Conservation (phyloP, 1,140 invertebrate species). For the Brachionus asplanchnoidis region DNA sequence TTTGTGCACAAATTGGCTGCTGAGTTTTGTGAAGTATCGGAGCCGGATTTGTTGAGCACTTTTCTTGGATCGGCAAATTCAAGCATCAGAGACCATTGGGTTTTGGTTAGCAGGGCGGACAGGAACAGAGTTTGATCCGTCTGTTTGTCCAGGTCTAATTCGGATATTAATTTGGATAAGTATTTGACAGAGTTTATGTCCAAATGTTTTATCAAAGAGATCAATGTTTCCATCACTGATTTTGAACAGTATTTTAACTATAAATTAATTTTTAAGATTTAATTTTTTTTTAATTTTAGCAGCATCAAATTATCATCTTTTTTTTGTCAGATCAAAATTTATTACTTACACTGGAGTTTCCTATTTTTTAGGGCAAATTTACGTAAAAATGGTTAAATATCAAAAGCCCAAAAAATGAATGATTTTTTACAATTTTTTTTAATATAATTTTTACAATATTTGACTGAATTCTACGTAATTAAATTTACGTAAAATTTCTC, state of each 20-base stretch:
- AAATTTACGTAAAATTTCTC: too few relatives aligned
- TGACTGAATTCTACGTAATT: too few relatives aligned
- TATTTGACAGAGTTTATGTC: conserved; percentile 78
- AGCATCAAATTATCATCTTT: too few relatives aligned
- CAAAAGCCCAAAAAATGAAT: too few relatives aligned
- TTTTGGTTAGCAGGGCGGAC: conserved; percentile 78
- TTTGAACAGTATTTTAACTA: conserved; percentile 82
- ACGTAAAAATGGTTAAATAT: too few relatives aligned
- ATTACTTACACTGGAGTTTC: too few relatives aligned
- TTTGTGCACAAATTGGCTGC: not conserved
- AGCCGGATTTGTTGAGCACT: not conserved
- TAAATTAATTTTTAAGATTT: conserved; percentile 19
- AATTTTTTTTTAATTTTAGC: not conserved
- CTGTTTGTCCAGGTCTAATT: conserved; percentile 79
- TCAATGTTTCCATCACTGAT: conserved; percentile 82
- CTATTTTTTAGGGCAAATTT: too few relatives aligned
- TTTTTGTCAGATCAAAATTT: too few relatives aligned
- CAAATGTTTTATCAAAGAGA: conserved; percentile 80
- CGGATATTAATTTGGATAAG: conserved; percentile 74
- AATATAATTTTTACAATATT: too few relatives aligned
- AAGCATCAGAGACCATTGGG: conserved; percentile 72
- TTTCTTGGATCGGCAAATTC: conserved; percentile 44
- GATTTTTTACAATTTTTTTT: too few relatives aligned
- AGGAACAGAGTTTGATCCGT: conserved; percentile 82
- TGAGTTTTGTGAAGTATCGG: not conserved